phyloP scores from a whole-genome alignment of 2,797 vertebrate genomes.

The Dromococcyx pavoninus region DNA sequence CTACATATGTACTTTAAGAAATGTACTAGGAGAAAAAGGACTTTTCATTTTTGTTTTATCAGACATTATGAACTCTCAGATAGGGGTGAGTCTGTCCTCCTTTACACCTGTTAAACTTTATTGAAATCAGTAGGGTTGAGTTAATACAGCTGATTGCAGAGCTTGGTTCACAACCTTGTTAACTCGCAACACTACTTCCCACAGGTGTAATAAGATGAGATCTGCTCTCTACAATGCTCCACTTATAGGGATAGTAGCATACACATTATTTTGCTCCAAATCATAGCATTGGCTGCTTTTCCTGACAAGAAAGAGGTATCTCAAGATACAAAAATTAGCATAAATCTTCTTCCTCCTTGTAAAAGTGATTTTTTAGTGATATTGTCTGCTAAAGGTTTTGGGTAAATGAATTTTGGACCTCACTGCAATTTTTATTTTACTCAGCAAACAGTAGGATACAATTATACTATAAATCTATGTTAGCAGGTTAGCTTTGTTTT shows the following conservation, averaged over 20 bases:
- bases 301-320: conserved; percentile 25
- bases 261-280: neutral
- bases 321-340: neutral
- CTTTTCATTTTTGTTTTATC: neutral
- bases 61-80: neutral
- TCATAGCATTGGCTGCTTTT: neutral
- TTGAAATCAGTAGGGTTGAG: conserved; percentile 4
- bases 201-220: neutral
- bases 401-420: conserved; percentile 27
- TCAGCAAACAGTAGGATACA: neutral
- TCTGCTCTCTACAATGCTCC: neutral
- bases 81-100: neutral
- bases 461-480: neutral
- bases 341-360: conserved; percentile 1
- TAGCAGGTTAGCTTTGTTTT: neutral
- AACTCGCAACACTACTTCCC: neutral
- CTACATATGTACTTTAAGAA: neutral
- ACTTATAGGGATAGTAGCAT: neutral
- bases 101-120: neutral
- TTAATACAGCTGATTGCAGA: neutral
- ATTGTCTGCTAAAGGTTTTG: neutral
- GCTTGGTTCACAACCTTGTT: conserved; percentile 17
- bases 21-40: neutral
- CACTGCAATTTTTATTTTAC: conserved; percentile 5
- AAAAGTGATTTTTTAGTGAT: conserved; percentile 52